A percentile compares a stretch with the other conserved stretches of the same genome.
These are phyloP conservation scores for Pachyrhynchus sulphureomaculatus DNA, from an alignment of 1,140 invertebrate species.

Conservation along the genomic window DNA sequence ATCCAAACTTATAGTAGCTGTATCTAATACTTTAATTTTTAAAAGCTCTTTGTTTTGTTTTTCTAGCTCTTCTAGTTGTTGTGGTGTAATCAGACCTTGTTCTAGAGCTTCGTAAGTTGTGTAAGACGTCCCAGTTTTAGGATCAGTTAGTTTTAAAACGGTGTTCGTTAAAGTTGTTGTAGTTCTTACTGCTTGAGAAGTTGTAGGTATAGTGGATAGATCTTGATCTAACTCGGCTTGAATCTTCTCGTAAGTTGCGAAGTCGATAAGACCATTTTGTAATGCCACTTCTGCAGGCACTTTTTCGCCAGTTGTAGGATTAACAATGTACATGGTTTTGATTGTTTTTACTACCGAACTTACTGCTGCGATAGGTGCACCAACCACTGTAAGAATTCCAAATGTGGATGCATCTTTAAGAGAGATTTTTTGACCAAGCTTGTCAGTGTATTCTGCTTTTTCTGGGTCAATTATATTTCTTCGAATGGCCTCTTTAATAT, in stretches of 20 bases:
- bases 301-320: constrained; percentile 75
- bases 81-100: constrained; percentile 54
- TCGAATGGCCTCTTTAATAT: constrained; percentile 73
- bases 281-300: constrained; percentile 78
- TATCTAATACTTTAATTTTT: constrained; percentile 48
- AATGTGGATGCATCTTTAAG: constrained; percentile 75
- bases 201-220: constrained; percentile 2
- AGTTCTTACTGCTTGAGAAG: constrained; percentile 13
- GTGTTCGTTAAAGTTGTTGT: not conserved
- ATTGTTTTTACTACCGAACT: constrained; percentile 56
- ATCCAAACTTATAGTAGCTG: constrained; percentile 49
- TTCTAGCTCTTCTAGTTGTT: constrained; percentile 44
- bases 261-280: constrained; percentile 73
- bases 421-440: constrained; percentile 63
- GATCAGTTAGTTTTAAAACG: constrained; percentile 29
- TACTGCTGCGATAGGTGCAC: constrained; percentile 68
- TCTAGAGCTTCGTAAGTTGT: constrained; percentile 58
- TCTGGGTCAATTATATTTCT: constrained; percentile 73
- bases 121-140: constrained; percentile 43
- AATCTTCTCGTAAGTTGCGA: constrained; percentile 60
- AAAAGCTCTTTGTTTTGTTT: constrained; percentile 14
- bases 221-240: constrained; percentile 48
- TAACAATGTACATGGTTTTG: constrained; percentile 67
- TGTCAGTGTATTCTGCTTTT: constrained; percentile 69
- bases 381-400: constrained; percentile 69